Conservation (phyloP, 2,113 vertebrate genomes). For the Ia io region DNA sequence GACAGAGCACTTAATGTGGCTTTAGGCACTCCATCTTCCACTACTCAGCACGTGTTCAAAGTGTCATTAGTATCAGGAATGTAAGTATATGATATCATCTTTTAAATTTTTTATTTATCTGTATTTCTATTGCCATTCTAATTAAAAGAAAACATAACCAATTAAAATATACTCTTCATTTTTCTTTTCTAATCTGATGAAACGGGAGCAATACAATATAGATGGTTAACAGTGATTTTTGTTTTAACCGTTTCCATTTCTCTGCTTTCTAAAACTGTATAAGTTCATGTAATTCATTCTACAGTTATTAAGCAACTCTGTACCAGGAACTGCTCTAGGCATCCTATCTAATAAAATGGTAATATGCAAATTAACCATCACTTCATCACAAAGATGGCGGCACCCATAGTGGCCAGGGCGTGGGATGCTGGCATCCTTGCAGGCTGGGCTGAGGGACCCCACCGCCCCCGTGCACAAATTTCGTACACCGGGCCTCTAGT, state of each 20-base stretch:
- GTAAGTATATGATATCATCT: constrained; percentile 86
- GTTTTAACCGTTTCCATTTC: constrained; percentile 2
- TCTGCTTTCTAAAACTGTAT: constrained; percentile 5
- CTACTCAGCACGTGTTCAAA: constrained; percentile 94
- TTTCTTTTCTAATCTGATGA: constrained; percentile 18
- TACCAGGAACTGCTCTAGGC: background rate
- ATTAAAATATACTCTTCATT: constrained; percentile 11
- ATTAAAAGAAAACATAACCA: constrained; percentile 1
- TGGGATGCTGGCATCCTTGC: no score
- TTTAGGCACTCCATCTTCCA: constrained; percentile 95
- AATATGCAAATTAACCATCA: no score
- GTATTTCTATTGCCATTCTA: constrained; percentile 36
- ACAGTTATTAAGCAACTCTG: background rate
- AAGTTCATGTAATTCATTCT: background rate
- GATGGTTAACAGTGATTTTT: constrained; percentile 24
- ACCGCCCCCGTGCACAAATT: no score
- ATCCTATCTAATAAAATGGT: no score
- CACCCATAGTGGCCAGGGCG: no score
- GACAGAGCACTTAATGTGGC: constrained; percentile 96
- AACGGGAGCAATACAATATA: background rate
- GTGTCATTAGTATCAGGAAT: constrained; percentile 96
- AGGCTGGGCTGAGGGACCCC: no score
- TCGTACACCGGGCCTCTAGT: no score
- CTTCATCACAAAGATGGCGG: no score
- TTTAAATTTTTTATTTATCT: constrained; percentile 22